Evolutionary conservation across 2,797 vertebrate genomes (phyloP).

Genomic region (Cephalopachus bancanus): DNA sequence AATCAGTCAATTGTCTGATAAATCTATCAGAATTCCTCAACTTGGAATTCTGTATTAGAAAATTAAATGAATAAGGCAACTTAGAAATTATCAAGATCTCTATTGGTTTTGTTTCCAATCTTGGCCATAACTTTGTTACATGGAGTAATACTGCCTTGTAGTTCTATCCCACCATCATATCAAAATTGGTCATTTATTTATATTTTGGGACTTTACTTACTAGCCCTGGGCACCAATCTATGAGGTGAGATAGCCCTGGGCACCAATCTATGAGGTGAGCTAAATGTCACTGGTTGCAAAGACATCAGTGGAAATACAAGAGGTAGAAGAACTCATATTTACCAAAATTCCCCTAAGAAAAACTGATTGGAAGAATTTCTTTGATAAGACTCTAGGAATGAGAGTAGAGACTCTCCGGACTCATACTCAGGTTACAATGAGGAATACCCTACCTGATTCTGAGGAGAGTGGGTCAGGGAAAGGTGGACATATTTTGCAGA

Average conservation of each 20-base stretch:
- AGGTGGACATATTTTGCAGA: neutral
- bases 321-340: constrained; percentile 29
- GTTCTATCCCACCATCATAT: neutral
- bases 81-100: neutral
- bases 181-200: neutral
- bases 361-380: neutral
- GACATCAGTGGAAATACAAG: neutral
- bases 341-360: constrained; percentile 5
- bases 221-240: neutral
- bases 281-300: constrained; percentile 25
- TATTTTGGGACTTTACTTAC: neutral
- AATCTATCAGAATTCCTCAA: constrained; percentile 4
- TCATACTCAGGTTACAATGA: neutral
- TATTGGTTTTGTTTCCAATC: neutral
- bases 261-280: neutral
- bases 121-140: neutral
- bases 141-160: neutral
- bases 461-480: neutral
- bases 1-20: neutral
- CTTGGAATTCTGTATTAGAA: neutral
- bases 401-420: neutral
- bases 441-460: neutral
- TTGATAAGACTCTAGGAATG: neutral
- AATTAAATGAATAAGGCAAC: constrained; percentile 12
- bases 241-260: neutral